Evolutionary conservation across 2,888 invertebrate genomes (phyloP).

Genomic region (Drosophila vallismaia): DNA sequence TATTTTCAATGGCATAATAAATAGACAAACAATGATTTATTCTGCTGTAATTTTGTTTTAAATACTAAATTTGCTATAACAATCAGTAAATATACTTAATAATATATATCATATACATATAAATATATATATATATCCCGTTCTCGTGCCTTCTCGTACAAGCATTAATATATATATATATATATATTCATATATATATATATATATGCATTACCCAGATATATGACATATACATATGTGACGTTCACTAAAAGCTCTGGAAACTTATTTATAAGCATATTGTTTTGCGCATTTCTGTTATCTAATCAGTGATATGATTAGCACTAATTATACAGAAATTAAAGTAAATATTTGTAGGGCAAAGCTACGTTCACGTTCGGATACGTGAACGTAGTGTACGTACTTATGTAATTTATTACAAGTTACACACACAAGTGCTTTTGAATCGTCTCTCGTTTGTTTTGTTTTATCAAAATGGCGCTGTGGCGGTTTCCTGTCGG

Average conservation of each 20-base stretch:
- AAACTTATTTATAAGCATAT: constrained; percentile 48
- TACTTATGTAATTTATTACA: constrained; percentile 11
- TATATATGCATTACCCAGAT: constrained; percentile 24
- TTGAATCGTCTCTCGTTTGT: constrained; percentile 1
- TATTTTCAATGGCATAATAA: constrained; percentile 39
- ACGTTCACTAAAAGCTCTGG: constrained; percentile 52
- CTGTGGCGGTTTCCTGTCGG: constrained; percentile 5
- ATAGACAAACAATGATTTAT: constrained; percentile 47
- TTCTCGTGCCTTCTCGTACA: too few species aligned
- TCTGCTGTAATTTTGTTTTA: constrained; percentile 30
- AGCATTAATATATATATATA: constrained; percentile 11
- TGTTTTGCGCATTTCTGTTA: constrained; percentile 43
- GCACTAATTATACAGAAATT: constrained; percentile 45
- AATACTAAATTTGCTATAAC: constrained; percentile 47
- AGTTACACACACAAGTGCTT: constrained; percentile 12
- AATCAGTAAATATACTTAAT: constrained; percentile 28
- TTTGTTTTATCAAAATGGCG: constrained; percentile 44
- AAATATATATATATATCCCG: constrained; percentile 21
- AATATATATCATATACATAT: constrained; percentile 24
- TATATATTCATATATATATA: constrained; percentile 23
- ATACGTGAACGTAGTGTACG: constrained; percentile 26
- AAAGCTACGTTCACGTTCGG: constrained; percentile 25
- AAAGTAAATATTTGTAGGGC: constrained; percentile 49
- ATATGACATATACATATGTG: constrained; percentile 29
- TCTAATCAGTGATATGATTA: constrained; percentile 45